A percentile compares a stretch with the other conserved stretches of the same genome.
Evolutionary conservation across 2,797 vertebrate genomes (phyloP).

Genomic region (Anableps anableps): DNA sequence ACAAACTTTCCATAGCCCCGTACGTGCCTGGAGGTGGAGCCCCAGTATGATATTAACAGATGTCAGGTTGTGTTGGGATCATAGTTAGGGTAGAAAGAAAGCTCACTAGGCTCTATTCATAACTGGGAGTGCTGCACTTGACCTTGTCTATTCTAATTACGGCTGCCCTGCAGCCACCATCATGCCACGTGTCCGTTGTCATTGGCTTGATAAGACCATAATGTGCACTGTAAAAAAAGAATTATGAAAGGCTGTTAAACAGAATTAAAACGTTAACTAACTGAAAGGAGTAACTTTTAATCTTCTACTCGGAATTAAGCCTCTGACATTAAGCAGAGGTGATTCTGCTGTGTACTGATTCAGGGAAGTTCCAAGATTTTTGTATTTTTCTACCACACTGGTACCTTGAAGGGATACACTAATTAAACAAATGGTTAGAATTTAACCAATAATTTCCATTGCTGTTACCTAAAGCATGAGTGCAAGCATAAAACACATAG

Average conservation of each 20-base stretch:
- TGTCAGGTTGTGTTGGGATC: conserved; percentile 60
- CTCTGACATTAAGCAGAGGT: background rate
- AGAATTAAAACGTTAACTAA: background rate
- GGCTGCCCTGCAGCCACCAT: conserved; percentile 52
- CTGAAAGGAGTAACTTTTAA: background rate
- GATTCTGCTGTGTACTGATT: background rate
- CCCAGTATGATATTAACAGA: conserved; percentile 56
- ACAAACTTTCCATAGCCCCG: background rate
- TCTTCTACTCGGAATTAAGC: background rate
- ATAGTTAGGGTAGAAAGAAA: conserved; percentile 57
- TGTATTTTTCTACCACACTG: background rate
- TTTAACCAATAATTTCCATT: background rate
- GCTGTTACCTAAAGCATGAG: background rate
- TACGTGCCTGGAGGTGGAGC: conserved; percentile 29
- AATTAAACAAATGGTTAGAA: background rate
- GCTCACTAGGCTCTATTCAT: conserved; percentile 43
- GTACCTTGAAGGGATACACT: background rate
- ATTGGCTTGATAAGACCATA: conserved; percentile 33
- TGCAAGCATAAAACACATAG: background rate
- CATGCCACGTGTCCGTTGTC: conserved; percentile 24
- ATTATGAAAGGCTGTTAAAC: conserved; percentile 7
- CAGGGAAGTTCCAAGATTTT: background rate
- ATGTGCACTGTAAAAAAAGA: conserved; percentile 24
- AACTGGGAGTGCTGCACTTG: conserved; percentile 61
- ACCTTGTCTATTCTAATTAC: conserved; percentile 71